Evolutionary conservation across 1,140 invertebrate genomes (phyloP).

Genomic region (Brachionus asplanchnoidis): DNA sequence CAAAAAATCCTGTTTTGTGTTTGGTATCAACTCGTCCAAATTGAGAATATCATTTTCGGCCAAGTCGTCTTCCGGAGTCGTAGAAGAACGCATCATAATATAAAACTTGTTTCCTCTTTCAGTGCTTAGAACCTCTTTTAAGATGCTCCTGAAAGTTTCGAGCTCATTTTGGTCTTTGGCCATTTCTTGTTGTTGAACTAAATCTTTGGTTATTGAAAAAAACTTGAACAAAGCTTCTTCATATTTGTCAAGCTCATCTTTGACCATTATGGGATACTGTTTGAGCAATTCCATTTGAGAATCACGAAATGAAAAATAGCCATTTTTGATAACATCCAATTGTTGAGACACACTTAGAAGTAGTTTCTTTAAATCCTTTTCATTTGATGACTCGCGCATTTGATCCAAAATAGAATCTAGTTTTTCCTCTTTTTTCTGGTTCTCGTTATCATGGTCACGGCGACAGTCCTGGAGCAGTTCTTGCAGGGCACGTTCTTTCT

Average conservation of each 20-base stretch:
- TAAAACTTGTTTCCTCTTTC: slow-evolving; percentile 52
- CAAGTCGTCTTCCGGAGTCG: slow-evolving; percentile 43
- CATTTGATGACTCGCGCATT: slow-evolving; percentile 55
- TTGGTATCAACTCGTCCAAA: neutral
- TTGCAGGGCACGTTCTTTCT: slow-evolving; percentile 52
- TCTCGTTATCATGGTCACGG: slow-evolving; percentile 51
- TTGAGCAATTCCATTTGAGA: slow-evolving; percentile 47
- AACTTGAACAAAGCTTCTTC: slow-evolving; percentile 50
- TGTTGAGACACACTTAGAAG: slow-evolving; percentile 49
- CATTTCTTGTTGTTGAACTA: neutral
- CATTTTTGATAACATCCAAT: slow-evolving; percentile 51
- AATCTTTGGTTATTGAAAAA: slow-evolving; percentile 49
- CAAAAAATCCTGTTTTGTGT: slow-evolving; percentile 5
- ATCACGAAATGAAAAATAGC: slow-evolving; percentile 46
- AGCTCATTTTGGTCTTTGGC: neutral
- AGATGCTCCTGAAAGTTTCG: slow-evolving; percentile 43
- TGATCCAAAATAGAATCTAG: slow-evolving; percentile 55
- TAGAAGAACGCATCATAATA: slow-evolving; percentile 47
- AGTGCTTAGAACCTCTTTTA: slow-evolving; percentile 49
- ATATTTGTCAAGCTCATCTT: slow-evolving; percentile 50
- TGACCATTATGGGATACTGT: slow-evolving; percentile 53
- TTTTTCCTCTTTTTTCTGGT: slow-evolving; percentile 55
- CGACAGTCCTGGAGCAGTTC: slow-evolving; percentile 53
- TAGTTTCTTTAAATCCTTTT: slow-evolving; percentile 48
- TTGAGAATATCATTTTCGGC: slow-evolving; percentile 11